These are phyloP conservation scores for Mastomys natalensis DNA, from an alignment of 2,113 vertebrate genomes.

Conservation along the genomic window DNA sequence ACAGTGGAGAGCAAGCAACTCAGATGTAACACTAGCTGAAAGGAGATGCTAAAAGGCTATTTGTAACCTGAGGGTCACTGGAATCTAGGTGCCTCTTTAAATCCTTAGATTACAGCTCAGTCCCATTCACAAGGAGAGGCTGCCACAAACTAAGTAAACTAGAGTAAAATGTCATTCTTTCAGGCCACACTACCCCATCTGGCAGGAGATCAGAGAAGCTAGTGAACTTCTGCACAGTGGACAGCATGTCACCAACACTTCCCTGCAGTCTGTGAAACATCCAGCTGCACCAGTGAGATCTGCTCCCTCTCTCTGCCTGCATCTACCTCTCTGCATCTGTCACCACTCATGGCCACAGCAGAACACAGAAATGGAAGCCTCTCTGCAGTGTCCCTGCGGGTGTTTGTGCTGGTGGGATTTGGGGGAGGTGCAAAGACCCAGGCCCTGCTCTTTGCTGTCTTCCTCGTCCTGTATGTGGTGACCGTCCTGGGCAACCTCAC, in stretches of 20 bases:
- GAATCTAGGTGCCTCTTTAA: background rate
- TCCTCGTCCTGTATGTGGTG: background rate
- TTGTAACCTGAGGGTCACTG: background rate
- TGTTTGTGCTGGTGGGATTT: constrained; percentile 52
- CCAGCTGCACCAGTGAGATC: background rate
- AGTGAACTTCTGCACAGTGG: too few species aligned
- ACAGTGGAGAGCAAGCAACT: background rate
- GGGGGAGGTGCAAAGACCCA: background rate
- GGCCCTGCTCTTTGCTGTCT: constrained; percentile 43
- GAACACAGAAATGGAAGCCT: background rate
- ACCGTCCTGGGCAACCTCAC: constrained; percentile 47
- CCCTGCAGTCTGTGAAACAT: background rate
- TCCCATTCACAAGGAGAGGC: background rate
- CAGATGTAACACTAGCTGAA: background rate
- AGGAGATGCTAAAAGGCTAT: background rate
- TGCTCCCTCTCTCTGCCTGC: background rate
- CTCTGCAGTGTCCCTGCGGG: accelerated
- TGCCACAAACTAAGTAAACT: background rate
- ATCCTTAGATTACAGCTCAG: background rate
- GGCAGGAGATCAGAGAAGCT: too few species aligned
- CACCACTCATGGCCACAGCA: background rate
- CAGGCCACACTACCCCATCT: background rate
- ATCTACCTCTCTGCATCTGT: accelerated
- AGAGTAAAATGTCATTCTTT: background rate
- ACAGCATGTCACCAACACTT: background rate